phyloP scores from a whole-genome alignment of 2,888 invertebrate genomes.

The Pyrochroa serraticornis region DNA sequence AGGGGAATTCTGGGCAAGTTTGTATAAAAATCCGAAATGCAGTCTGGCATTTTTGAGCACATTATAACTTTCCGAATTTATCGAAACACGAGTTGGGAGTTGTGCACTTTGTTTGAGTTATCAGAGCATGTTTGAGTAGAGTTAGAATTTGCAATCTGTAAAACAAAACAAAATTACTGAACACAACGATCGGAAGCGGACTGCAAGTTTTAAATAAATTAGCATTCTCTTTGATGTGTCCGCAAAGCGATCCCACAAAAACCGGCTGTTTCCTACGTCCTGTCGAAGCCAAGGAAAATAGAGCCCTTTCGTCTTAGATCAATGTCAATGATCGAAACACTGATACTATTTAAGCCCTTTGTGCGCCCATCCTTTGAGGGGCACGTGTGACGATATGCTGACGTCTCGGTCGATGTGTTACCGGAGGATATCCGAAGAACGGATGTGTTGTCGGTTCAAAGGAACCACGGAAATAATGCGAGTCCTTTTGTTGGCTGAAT shows the following conservation, averaged over 20 bases:
- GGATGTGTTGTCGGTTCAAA: slow-evolving; percentile 34
- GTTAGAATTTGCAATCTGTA: slow-evolving; percentile 18
- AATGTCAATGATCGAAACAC: slow-evolving; percentile 39
- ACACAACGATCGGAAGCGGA: slow-evolving; percentile 27
- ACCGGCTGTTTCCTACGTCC: slow-evolving; percentile 25
- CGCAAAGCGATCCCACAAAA: slow-evolving; percentile 11
- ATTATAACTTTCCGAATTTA: slow-evolving; percentile 28
- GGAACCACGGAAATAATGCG: slow-evolving; percentile 39
- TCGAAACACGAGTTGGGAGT: slow-evolving; percentile 20
- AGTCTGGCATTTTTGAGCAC: slow-evolving; percentile 17
- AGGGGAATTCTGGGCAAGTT: slow-evolving; percentile 2
- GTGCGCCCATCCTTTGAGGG: slow-evolving; percentile 40
- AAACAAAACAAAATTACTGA: slow-evolving; percentile 29
- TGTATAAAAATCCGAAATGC: slow-evolving; percentile 25
- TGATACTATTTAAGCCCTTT: slow-evolving; percentile 46
- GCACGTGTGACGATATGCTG: slow-evolving; percentile 40
- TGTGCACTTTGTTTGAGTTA: slow-evolving; percentile 27
- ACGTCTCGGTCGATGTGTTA: slow-evolving; percentile 39
- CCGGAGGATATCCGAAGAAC: slow-evolving; percentile 39
- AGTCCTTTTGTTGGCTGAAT: slow-evolving; percentile 13
- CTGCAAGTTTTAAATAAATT: slow-evolving; percentile 43
- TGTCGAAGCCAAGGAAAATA: slow-evolving; percentile 35
- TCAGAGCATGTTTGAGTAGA: slow-evolving; percentile 26
- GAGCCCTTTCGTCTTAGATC: slow-evolving; percentile 30
- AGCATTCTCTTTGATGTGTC: slow-evolving; percentile 43